Conservation (phyloP, 2,113 vertebrate genomes). For the Onychostruthus taczanowskii region DNA sequence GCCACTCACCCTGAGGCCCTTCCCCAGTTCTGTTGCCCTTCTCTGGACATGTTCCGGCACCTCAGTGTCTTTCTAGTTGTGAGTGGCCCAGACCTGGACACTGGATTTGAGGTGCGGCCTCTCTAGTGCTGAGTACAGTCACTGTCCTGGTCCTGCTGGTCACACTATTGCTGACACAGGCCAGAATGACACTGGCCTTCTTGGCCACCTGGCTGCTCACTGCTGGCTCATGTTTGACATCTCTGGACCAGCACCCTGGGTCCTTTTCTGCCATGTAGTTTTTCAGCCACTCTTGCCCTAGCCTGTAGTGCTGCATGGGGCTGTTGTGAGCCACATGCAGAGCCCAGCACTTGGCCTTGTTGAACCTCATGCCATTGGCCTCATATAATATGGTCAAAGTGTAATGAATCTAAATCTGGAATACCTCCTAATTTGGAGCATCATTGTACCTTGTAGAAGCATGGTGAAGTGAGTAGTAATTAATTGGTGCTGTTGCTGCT, state of each 20-base stretch:
- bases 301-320: neutral
- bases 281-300: neutral
- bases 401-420: neutral
- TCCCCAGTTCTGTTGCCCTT: neutral
- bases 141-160: neutral
- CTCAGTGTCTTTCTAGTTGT: neutral
- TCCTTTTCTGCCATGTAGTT: neutral
- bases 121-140: neutral
- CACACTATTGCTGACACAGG: neutral
- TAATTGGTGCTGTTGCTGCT: neutral
- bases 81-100: neutral
- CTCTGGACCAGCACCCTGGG: neutral
- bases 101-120: rapidly evolving
- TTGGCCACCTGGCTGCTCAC: neutral
- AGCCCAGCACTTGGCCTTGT: neutral
- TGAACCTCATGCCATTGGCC: neutral
- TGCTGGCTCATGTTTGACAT: rapidly evolving
- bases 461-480: neutral
- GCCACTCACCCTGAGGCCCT: neutral
- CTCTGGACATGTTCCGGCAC: neutral
- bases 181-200: neutral
- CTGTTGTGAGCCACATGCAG: neutral
- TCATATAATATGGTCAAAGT: neutral
- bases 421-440: neutral
- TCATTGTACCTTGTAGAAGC: neutral